Conservation (phyloP, 2,797 vertebrate genomes). For the Eleutherodactylus coqui region DNA sequence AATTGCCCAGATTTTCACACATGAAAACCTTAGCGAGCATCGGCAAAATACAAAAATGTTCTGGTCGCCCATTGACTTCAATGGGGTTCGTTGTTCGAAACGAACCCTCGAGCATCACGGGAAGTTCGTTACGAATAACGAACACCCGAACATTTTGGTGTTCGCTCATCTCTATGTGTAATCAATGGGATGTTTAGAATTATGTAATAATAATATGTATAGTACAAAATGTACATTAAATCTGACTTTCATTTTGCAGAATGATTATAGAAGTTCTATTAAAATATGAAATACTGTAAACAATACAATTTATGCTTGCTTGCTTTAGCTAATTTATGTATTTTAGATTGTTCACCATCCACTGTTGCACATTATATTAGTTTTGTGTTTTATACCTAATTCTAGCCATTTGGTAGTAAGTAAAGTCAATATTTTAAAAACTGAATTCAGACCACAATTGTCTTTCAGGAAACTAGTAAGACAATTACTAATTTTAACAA, state of each 20-base stretch:
- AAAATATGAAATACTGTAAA: conserved; percentile 14
- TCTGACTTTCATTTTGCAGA: conserved; percentile 17
- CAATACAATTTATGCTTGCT: background rate
- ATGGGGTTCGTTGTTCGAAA: too few species aligned
- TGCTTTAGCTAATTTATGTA: background rate
- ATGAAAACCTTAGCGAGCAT: too few species aligned
- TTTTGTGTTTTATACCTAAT: background rate
- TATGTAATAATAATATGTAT: conserved; percentile 39
- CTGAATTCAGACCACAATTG: background rate
- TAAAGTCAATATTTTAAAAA: background rate
- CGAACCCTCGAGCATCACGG: too few species aligned
- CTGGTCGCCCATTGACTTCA: too few species aligned
- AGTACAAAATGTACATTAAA: conserved; percentile 42
- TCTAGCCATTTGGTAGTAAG: background rate
- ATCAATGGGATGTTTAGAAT: conserved; percentile 38
- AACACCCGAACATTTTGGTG: too few species aligned
- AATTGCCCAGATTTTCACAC: too few species aligned
- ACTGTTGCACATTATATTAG: background rate
- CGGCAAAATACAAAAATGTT: too few species aligned
- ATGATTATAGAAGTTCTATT: conserved; percentile 9
- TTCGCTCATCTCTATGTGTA: too few species aligned
- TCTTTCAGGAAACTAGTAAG: background rate
- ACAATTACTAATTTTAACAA: background rate
- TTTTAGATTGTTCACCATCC: background rate
- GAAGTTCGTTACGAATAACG: too few species aligned